Base-by-base conservation (phyloP, 2,888 invertebrate species). In the Steromphala cineraria region DNA sequence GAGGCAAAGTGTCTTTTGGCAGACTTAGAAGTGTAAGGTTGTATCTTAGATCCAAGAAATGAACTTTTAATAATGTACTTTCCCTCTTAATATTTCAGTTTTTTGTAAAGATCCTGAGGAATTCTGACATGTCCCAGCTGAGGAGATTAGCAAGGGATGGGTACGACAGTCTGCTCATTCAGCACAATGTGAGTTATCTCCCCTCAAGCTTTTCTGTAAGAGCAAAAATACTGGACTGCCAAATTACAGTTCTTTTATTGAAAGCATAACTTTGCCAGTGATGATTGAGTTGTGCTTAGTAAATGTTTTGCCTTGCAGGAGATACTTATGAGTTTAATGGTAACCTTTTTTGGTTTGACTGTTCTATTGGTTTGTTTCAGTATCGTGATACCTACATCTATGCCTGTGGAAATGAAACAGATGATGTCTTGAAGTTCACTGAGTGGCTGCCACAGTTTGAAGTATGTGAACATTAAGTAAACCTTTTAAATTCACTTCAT, bases 321-420 rank as follows among this genome's bases (percentile, higher is more conserved):
- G n/a, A n/a, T n/a, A n/a, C n/a, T n/a, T n/a, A n/a, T n/a, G n/a
- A n/a, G n/a, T n/a, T n/a, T n/a, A n/a, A n/a, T n/a, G n/a, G n/a
- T n/a, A n/a, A n/a, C n/a, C n/a, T n/a, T n/a, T n/a, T 36, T 13
- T 13, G 36, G 15, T 24, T 24, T 15, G n/a, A 53, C 8, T 31
- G 24, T 21, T 46, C 17, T 82, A 46, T 24, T 24, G 52, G 67
- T 24, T 28, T 40, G 19, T 89, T 85, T 67, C 84, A 91, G 91
- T 89, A 89, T 76, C 83, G 90, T 31, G 91, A 92, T 83, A 88
- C 91, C 0, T 90, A 84, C 81, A 89, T 92, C 31, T 92, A 90
- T 83, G 91, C 92, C 4, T 85, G 90, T 81, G 92, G 92, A 10
- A 92, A 92, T 79, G 87, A 89, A 19, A 89, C 90, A 36, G 89